Evolutionary conservation across 1,140 invertebrate species (phyloP).

Genomic region (Bombus consobrinus): DNA sequence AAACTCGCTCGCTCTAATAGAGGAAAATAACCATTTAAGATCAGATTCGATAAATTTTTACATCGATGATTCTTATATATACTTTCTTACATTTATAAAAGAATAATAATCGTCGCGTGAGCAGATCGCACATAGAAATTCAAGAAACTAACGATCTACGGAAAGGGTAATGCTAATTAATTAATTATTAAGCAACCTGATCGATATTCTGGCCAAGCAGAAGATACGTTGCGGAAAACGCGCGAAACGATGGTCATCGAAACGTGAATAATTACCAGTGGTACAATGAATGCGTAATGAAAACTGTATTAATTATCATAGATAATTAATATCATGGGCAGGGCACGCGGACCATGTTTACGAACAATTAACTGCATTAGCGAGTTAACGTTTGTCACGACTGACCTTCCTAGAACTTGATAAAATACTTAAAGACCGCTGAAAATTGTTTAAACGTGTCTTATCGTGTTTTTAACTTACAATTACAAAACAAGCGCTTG

Average conservation of each 20-base stretch:
- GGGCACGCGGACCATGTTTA: constrained; percentile 41
- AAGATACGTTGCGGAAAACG: constrained; percentile 66
- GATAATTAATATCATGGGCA: constrained; percentile 69
- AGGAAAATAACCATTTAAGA: not conserved
- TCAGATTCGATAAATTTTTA: not conserved
- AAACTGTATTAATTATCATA: constrained; percentile 77
- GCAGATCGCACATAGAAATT: not conserved
- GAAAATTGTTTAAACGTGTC: not conserved
- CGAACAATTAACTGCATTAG: constrained; percentile 52
- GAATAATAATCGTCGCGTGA: not conserved
- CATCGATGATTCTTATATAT: not conserved
- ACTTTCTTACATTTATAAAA: not conserved
- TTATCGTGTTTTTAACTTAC: not conserved
- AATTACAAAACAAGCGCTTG: not conserved
- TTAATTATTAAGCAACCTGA: constrained; percentile 51
- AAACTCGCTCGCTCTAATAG: not conserved
- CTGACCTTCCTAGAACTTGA: constrained; percentile 20
- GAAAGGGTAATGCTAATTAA: constrained; percentile 46
- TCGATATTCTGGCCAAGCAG: constrained; percentile 39
- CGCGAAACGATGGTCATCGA: constrained; percentile 74
- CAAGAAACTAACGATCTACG: not conserved
- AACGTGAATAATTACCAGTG: constrained; percentile 75
- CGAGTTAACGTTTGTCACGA: constrained; percentile 19
- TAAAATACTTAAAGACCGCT: not conserved
- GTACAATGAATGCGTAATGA: constrained; percentile 74